Conservation (phyloP, 2,888 invertebrate genomes). For the Eupithecia pulchellata region DNA sequence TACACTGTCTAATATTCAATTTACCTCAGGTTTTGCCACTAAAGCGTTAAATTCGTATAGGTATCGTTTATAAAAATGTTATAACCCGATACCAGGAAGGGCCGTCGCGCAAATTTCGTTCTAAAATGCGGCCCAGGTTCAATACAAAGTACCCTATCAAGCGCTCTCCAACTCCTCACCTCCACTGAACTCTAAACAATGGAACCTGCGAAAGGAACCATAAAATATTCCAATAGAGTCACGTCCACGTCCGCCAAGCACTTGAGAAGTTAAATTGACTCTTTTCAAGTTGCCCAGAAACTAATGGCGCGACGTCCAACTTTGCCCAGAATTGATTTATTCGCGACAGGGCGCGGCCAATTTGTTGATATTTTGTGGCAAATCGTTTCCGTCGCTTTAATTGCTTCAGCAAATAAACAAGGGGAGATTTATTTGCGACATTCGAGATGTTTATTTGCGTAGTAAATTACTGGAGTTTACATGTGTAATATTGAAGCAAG, state of each 20-base stretch:
- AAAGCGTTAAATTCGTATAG: no score
- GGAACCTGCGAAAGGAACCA: constrained; percentile 3
- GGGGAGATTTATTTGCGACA: constrained; percentile 6
- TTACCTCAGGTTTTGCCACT: no score
- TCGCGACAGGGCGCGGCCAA: constrained; percentile 37
- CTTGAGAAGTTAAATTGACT: constrained; percentile 45
- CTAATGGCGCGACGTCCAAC: constrained; percentile 37
- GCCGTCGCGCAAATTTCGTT: not conserved
- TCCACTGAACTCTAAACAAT: not conserved
- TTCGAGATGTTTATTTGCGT: constrained; percentile 13
- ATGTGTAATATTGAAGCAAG: not conserved
- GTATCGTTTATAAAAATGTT: not conserved
- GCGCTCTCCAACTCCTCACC: not conserved
- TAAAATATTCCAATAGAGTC: constrained; percentile 26
- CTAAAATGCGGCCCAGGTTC: not conserved
- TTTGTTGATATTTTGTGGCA: constrained; percentile 32
- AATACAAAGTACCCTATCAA: not conserved
- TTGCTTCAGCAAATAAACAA: constrained; percentile 21
- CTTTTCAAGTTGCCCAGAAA: constrained; percentile 41
- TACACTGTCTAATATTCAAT: no score
- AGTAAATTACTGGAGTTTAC: constrained; percentile 6
- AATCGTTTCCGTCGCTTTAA: constrained; percentile 18
- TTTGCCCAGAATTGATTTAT: constrained; percentile 40
- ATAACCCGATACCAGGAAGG: not conserved
- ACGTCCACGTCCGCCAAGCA: constrained; percentile 20